Percentiles rank a stretch among this genome's conserved stretches.
Evolutionary conservation across 2,797 vertebrate species (phyloP).

Genomic region (Brachymystax lenok): DNA sequence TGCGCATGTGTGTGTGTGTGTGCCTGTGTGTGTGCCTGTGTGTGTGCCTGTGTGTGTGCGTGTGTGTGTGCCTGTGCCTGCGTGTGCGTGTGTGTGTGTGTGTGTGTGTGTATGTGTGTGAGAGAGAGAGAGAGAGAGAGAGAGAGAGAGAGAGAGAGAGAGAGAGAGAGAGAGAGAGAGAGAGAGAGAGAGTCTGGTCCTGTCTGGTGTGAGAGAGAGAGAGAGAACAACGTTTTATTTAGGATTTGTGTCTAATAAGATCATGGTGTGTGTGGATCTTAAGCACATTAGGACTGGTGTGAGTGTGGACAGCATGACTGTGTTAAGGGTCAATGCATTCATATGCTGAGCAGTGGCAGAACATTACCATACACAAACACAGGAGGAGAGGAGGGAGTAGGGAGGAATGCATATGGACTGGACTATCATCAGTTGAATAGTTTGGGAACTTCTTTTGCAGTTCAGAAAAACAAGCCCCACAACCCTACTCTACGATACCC

Average conservation of each 20-base stretch:
- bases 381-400: slow-evolving; percentile 27
- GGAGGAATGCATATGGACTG: slow-evolving; percentile 18
- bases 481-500: slow-evolving; percentile 26
- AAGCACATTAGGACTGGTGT: not conserved
- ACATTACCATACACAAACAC: slow-evolving; percentile 65
- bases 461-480: not conserved
- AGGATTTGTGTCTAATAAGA: not conserved
- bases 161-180: too few species aligned
- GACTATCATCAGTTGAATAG: too few species aligned
- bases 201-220: not conserved
- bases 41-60: too few species aligned
- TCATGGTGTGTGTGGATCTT: not conserved
- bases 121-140: too few species aligned
- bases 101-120: too few species aligned
- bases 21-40: too few species aligned
- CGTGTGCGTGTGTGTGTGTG: too few species aligned
- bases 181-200: not conserved
- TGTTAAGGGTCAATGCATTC: slow-evolving; percentile 64
- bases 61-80: too few species aligned
- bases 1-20: too few species aligned
- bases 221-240: not conserved
- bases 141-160: too few species aligned
- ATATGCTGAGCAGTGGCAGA: slow-evolving; percentile 62
- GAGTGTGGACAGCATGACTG: slow-evolving; percentile 48
- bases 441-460: not conserved